Evolutionary conservation across 2,113 vertebrate genomes (phyloP).

Genomic region (Dasyprocta punctata): DNA sequence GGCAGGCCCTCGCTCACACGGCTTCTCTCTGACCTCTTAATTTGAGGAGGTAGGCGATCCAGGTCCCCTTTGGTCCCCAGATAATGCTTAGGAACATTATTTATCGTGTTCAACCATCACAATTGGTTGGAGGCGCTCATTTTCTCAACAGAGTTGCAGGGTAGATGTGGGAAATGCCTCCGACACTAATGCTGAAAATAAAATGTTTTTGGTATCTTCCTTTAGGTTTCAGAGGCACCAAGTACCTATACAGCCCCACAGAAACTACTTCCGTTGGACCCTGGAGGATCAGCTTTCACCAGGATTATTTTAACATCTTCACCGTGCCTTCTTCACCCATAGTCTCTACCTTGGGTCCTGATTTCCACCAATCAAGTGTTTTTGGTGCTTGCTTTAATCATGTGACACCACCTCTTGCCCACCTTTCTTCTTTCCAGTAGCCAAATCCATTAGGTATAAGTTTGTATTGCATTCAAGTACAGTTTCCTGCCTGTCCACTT

Average conservation of each 20-base stretch:
- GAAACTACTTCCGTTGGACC: constrained; percentile 59
- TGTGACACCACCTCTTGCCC: constrained; percentile 21
- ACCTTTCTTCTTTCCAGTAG: constrained; percentile 14
- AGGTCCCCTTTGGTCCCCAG: constrained; percentile 23
- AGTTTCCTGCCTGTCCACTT: constrained; percentile 28
- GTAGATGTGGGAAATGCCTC: constrained; percentile 15
- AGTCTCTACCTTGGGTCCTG: constrained; percentile 1
- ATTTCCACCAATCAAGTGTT: constrained; percentile 60
- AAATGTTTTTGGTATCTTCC: constrained; percentile 73
- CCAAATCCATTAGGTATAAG: constrained; percentile 35
- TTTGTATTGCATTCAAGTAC: constrained; percentile 30
- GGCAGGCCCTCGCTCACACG: constrained; percentile 50
- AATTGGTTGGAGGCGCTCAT: background rate
- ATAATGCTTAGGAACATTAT: background rate
- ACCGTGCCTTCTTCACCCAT: constrained; percentile 6
- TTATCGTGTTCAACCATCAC: background rate
- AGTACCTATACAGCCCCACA: constrained; percentile 22
- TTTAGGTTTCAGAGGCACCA: constrained; percentile 63
- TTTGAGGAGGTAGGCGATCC: constrained; percentile 75
- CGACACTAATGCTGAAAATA: constrained; percentile 31
- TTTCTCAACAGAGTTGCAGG: constrained; percentile 46
- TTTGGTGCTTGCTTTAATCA: constrained; percentile 48
- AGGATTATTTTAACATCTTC: constrained; percentile 44
- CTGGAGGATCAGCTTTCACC: constrained; percentile 52
- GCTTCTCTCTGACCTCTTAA: constrained; percentile 52